Percentiles rank a stretch among this genome's conserved stretches.
These are phyloP conservation scores for Ranitomeya variabilis DNA, from an alignment of 2,113 vertebrate genomes.

Conservation along the genomic window DNA sequence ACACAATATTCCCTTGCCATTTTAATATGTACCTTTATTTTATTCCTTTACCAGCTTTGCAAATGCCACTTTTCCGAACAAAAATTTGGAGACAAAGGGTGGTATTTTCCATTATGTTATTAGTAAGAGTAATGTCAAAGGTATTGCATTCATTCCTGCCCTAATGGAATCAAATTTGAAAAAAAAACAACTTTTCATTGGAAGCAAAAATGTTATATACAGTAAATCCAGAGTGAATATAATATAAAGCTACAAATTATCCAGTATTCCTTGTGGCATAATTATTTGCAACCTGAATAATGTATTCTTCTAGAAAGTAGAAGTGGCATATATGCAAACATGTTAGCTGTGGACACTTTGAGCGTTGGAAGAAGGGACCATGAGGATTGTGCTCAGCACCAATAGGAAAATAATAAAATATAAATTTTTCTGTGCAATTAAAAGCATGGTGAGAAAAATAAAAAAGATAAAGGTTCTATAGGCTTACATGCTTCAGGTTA, in stretches of 20 bases:
- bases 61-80: constrained; percentile 16
- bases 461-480: too few species aligned
- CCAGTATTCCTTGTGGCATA: background rate
- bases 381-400: too few species aligned
- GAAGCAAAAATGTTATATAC: background rate
- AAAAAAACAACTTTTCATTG: background rate
- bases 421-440: too few species aligned
- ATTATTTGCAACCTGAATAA: too few species aligned
- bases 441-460: too few species aligned
- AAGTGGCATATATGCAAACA: background rate
- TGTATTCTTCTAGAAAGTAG: background rate
- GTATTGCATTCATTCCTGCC: background rate
- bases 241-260: background rate
- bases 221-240: background rate
- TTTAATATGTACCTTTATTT: constrained; percentile 42
- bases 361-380: background rate
- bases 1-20: constrained; percentile 38
- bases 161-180: background rate
- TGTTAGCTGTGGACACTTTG: background rate
- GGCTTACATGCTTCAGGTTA: too few species aligned
- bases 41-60: constrained; percentile 6
- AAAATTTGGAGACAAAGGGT: background rate
- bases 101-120: background rate
- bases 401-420: too few species aligned
- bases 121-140: background rate